phyloP scores from a whole-genome alignment of 53 echinoderm and acorn worm genomes.

The Holothuria leucospilota region DNA sequence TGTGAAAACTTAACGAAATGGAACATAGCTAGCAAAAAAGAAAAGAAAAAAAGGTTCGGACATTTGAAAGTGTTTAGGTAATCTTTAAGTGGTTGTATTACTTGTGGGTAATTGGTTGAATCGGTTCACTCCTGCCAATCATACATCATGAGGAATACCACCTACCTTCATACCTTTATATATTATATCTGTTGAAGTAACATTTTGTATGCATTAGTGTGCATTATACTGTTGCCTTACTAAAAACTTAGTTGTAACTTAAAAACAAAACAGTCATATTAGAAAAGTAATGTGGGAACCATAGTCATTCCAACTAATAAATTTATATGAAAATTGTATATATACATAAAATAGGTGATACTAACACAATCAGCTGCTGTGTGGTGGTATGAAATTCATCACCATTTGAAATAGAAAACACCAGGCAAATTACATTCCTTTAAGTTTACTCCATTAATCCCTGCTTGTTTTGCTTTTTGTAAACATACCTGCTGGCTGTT shows the following conservation, averaged over 20 bases:
- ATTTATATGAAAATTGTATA: conserved; percentile 38
- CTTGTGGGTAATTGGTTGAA: no score
- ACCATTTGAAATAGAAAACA: conserved; percentile 1
- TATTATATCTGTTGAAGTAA: background rate
- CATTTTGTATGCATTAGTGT: conserved; percentile 7
- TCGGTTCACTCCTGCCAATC: no score
- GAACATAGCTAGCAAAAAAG: background rate
- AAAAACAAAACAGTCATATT: background rate
- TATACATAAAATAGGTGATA: conserved; percentile 29
- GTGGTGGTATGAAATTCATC: background rate
- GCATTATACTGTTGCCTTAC: conserved; percentile 38
- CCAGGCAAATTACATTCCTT: background rate
- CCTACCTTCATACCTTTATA: no score
- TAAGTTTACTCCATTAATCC: background rate
- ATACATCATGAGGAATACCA: no score
- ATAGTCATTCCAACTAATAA: conserved; percentile 40
- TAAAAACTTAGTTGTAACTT: background rate
- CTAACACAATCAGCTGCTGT: conserved; percentile 14
- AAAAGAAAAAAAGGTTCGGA: background rate
- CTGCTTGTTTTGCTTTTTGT: background rate
- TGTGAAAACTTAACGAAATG: conserved; percentile 6
- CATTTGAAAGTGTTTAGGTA: no score
- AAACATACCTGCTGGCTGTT: background rate
- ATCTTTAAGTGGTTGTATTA: no score
- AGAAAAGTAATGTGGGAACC: conserved; percentile 1